These are phyloP conservation scores for Triops cancriformis DNA, from an alignment of 1,140 invertebrate species.

Conservation along the genomic window DNA sequence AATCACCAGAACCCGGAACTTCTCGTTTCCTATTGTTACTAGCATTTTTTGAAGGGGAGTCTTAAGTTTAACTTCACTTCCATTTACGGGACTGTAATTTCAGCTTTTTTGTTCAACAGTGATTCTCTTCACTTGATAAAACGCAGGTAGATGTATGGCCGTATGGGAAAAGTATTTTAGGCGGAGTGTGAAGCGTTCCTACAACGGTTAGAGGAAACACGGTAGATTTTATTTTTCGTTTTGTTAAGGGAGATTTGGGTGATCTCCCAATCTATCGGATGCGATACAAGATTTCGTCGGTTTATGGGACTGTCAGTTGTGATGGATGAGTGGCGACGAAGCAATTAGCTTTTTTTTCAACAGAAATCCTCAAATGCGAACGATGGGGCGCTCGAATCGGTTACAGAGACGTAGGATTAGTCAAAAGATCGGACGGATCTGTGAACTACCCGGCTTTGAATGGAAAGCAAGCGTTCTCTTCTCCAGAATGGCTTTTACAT, in stretches of 20 bases:
- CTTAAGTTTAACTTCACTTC: too few species aligned
- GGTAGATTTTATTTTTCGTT: background rate
- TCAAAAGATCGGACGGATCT: too few species aligned
- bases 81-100: too few species aligned
- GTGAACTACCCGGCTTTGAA: background rate
- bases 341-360: background rate
- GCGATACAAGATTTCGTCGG: background rate
- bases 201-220: background rate
- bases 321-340: conserved; percentile 12
- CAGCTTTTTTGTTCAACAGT: too few species aligned
- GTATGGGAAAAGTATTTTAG: background rate
- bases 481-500: background rate
- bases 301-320: background rate
- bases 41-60: too few species aligned
- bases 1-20: too few species aligned
- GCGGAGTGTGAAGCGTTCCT: background rate
- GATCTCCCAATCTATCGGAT: background rate
- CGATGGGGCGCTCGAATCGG: too few species aligned
- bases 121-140: background rate
- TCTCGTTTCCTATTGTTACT: too few species aligned
- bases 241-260: background rate
- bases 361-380: too few species aligned
- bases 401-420: too few species aligned
- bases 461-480: background rate
- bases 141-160: background rate